Conservation (phyloP, 2,888 invertebrate genomes). For the Phengaris alcon region DNA sequence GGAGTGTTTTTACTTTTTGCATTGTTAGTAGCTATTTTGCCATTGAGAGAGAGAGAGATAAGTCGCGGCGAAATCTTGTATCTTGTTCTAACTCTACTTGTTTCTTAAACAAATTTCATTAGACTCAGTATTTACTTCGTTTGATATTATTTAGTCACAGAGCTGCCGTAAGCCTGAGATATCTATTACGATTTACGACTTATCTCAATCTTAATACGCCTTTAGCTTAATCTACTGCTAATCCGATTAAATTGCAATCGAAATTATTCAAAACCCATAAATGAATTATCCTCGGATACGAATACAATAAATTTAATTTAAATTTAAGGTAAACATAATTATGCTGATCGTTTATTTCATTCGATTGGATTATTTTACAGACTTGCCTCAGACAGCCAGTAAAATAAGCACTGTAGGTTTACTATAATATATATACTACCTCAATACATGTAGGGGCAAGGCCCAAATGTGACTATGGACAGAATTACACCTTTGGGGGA, state of each 20-base stretch:
- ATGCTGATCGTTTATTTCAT: neutral
- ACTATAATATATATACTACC: too few species aligned
- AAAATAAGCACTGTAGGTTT: neutral
- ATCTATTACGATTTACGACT: neutral
- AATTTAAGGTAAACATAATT: neutral
- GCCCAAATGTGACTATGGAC: too few species aligned
- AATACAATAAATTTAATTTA: neutral
- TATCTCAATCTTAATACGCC: neutral
- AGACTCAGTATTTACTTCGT: neutral
- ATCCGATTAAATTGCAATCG: neutral
- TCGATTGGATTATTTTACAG: neutral
- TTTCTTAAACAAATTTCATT: neutral
- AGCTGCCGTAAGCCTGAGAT: constrained; percentile 4
- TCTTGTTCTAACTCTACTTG: neutral
- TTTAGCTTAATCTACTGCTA: neutral
- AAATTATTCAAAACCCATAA: constrained; percentile 9
- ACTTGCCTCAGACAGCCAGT: neutral
- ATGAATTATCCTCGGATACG: neutral
- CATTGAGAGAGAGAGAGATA: constrained; percentile 4
- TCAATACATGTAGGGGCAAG: too few species aligned
- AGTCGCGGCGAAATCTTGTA: neutral
- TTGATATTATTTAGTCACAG: constrained; percentile 2
- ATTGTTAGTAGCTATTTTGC: neutral
- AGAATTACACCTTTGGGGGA: too few species aligned
- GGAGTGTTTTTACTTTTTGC: too few species aligned